phyloP scores from a whole-genome alignment of 2,113 vertebrate species.

The Ploceus nigricollis region DNA sequence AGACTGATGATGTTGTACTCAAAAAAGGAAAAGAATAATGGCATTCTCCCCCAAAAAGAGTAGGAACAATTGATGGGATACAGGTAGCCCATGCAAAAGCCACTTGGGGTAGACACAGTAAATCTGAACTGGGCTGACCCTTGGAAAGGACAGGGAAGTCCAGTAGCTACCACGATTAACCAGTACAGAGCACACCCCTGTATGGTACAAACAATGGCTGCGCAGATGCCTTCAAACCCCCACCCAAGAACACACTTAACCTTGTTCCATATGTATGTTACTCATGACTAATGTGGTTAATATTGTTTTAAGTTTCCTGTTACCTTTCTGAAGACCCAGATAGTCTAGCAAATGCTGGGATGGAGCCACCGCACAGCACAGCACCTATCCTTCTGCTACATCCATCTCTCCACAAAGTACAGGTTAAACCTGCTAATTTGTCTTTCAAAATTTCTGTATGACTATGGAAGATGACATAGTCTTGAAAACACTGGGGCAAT shows the following conservation, averaged over 20 bases:
- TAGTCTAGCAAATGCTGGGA: not conserved
- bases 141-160: not conserved
- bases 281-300: not conserved
- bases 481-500: not conserved
- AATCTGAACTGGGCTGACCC: not conserved
- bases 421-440: not conserved
- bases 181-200: not conserved
- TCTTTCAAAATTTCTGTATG: not conserved
- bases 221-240: not conserved
- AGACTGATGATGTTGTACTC: not conserved
- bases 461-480: not conserved
- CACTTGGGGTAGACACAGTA: not conserved
- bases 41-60: not conserved
- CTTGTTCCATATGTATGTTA: not conserved
- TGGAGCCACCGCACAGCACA: not conserved
- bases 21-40: not conserved
- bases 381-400: not conserved
- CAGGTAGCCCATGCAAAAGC: not conserved
- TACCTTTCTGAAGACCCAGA: not conserved
- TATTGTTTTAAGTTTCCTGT: not conserved
- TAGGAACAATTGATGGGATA: not conserved
- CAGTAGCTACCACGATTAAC: not conserved
- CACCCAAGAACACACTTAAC: not conserved
- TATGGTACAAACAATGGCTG: not conserved
- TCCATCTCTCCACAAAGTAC: not conserved